Percentiles rank a stretch among this genome's conserved stretches.
Evolutionary conservation across 1,140 invertebrate species (phyloP).

Genomic region (Doryteuthis pealeii): DNA sequence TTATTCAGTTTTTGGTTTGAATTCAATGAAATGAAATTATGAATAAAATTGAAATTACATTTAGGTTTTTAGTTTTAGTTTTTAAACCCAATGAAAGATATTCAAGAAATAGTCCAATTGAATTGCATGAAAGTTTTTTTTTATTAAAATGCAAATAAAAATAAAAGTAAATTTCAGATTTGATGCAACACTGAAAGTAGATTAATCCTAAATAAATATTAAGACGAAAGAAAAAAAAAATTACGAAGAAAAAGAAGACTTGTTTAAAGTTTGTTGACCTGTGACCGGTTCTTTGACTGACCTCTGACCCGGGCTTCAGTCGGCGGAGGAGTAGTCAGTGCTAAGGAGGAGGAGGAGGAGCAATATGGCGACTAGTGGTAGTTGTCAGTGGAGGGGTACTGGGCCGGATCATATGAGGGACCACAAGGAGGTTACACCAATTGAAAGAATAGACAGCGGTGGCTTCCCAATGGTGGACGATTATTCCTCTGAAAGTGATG

Average conservation of each 20-base stretch:
- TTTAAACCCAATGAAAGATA: too few relatives aligned
- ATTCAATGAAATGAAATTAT: too few relatives aligned
- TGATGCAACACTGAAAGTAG: too few relatives aligned
- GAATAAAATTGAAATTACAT: too few relatives aligned
- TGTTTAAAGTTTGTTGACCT: not conserved
- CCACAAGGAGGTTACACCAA: not conserved
- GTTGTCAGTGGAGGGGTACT: not conserved
- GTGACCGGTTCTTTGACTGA: not conserved
- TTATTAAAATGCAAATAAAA: too few relatives aligned
- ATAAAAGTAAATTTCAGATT: too few relatives aligned
- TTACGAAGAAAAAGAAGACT: not conserved
- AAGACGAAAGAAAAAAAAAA: not conserved
- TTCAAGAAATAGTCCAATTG: too few relatives aligned
- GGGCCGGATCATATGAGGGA: not conserved
- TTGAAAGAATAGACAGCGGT: not conserved
- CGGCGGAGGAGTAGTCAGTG: not conserved
- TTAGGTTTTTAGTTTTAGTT: too few relatives aligned
- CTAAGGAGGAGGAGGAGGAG: not conserved
- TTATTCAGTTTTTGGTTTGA: too few relatives aligned
- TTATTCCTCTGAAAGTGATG: conserved; percentile 70
- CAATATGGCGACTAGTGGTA: not conserved
- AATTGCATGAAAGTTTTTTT: too few relatives aligned
- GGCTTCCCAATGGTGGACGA: conserved; percentile 36
- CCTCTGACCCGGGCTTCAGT: not conserved
- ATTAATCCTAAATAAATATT: not conserved